Evolutionary conservation across 2,888 invertebrate species (phyloP), one percentile per base, ranked within the genome.

Genomic region (Melanchra persicariae): DNA sequence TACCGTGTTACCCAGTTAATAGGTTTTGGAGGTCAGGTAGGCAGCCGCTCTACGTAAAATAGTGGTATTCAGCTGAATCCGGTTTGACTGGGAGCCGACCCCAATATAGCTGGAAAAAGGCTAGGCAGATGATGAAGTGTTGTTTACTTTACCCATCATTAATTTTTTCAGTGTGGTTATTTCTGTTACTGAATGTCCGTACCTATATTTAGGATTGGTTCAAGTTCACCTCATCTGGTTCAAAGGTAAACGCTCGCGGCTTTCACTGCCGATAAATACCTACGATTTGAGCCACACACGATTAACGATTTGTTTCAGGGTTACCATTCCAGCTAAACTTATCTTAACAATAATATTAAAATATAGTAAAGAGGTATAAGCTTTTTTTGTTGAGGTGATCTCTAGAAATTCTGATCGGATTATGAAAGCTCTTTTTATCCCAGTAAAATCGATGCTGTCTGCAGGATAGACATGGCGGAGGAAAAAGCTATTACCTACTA

Each of bases 201-300:
- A 63, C 17, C 74, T 82, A 83, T 83, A 76, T 78, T 82, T 81
- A 81, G 74, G 64, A 70, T 80, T 83, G 85, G 90, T 90, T 91
- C 89, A 91, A 91, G 91, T 87, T 89, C 88, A 84, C 58, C 77
- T 77, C 73, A 87, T 85, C 77, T 87, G 85, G 89, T 89, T 88
- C 89, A 89, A 87, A 91, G 90, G 91, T 90, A 91, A 90, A 89
- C 74, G 88, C 64, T 83, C 75, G 68, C 61, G 57, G 70, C 72
- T 76, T 81, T 88, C 87, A 88, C 85, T 82, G 83, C 77, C 79
- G 83, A 87, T 88, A 87, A 88, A 85, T 82, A 82, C 81, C 68
- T 76, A 74, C 63, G 60, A 73, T 77, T n/a, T 71, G 47, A 76
- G 79, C 86, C 86, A 79, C 87, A 85, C 82, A 85, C 83, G 79